Base-by-base conservation (phyloP, 2,797 vertebrate species). In the Urophycis tenuis region DNA sequence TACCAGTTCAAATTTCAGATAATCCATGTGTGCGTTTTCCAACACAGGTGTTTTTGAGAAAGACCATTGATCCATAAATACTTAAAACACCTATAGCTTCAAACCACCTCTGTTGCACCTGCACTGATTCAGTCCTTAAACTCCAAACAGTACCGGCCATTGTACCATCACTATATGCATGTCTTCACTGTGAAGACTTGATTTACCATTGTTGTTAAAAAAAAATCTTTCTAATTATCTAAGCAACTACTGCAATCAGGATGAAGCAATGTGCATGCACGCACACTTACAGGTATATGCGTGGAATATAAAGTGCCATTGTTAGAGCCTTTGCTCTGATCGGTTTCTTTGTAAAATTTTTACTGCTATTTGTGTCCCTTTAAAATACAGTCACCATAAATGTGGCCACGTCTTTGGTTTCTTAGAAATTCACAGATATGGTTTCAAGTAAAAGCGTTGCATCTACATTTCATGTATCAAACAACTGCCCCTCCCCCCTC, bases 241-340 rank as follows among this genome's bases (percentile, higher is more conserved):
- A 77, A 82, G 76, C 77, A 80, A 77, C 71, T 71, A n/a, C 39
- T 77, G 77, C 31, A 71, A 77, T 76, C 83, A 41, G 77, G 32
- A 64, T 83, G 85, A 80, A 80, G 79, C 80, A 31, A 60, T 73
- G 72, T 86, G 80, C 74, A 81, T 29, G 17, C 49, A 53, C 45
- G 53, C 36, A 70, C 77, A 60, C 49, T 78, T 85, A 60, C 74
- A 69, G 53, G 53, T 25, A 64, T 82, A 77, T 36, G 75, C 45
- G 76, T 83, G 60, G 81, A 85, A 84, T 81, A 86, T 90, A 90
- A 92, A 91, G 89, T 91, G 88, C 88, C 79, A 35, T 71, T 81
- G 17, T 87, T 79, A 82, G 82, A 90, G 86, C 69, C 75, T 70
- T 32, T 80, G 76, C 84, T 86, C 80, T 80, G 39, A 78, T 85